Conservation (phyloP, 2,797 vertebrate species). For the Remorina albescens region DNA sequence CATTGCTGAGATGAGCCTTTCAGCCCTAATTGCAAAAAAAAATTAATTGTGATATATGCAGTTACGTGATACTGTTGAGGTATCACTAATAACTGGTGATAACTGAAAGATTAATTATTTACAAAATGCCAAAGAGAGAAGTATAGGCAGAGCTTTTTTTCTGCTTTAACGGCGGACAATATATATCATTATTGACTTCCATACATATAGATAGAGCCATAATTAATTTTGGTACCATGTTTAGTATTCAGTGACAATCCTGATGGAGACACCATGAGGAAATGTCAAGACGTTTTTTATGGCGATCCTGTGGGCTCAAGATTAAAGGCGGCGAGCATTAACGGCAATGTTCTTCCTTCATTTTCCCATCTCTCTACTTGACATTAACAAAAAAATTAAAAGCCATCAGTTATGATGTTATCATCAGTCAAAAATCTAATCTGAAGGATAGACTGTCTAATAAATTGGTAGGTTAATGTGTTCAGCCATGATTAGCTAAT, state of each 20-base stretch:
- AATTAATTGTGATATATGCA: slow-evolving; percentile 50
- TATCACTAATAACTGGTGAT: slow-evolving; percentile 50
- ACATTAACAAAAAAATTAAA: neutral
- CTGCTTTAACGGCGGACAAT: neutral
- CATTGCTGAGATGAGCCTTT: slow-evolving; percentile 44
- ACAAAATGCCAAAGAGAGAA: slow-evolving; percentile 8
- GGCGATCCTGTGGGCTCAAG: neutral
- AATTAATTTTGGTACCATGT: neutral
- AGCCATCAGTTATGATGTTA: neutral
- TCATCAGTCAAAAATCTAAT: neutral
- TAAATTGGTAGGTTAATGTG: neutral
- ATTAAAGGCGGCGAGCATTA: neutral
- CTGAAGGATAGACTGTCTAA: neutral
- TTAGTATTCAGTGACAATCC: neutral
- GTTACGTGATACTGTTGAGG: slow-evolving; percentile 24
- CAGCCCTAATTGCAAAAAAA: slow-evolving; percentile 58
- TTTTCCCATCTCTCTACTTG: neutral
- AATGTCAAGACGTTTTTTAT: neutral
- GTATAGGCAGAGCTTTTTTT: neutral
- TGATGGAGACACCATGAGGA: neutral
- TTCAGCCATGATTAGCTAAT: neutral
- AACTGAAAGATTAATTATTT: slow-evolving; percentile 47
- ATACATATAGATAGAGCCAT: no score
- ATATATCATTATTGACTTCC: no score
- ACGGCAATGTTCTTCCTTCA: no score